These are phyloP conservation scores for Vanacampus margaritifer DNA, from an alignment of 2,113 vertebrate species.

Conservation along the genomic window DNA sequence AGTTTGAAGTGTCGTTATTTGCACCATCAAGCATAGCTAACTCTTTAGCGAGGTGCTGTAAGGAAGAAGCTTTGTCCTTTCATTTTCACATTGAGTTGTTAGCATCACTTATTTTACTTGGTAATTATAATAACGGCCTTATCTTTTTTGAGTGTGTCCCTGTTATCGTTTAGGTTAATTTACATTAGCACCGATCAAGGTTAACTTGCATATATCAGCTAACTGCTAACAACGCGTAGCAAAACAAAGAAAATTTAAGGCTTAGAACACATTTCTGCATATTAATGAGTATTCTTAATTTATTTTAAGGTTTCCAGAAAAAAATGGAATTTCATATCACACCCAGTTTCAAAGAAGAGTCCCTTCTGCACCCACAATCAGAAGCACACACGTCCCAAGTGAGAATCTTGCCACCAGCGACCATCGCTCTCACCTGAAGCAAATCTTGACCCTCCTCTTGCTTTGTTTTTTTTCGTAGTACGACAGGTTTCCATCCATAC, in stretches of 20 bases:
- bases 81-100: not conserved
- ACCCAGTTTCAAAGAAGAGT: constrained; percentile 23
- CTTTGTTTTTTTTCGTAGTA: constrained; percentile 50
- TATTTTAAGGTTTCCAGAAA: constrained; percentile 42
- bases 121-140: not conserved
- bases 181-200: not conserved
- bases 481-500: constrained; percentile 71
- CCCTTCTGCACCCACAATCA: constrained; percentile 9
- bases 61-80: not conserved
- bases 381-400: constrained; percentile 43
- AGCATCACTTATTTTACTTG: not conserved
- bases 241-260: not conserved
- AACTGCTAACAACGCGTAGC: not conserved
- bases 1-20: not conserved
- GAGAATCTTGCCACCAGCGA: constrained; percentile 11
- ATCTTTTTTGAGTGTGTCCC: not conserved
- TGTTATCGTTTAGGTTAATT: not conserved
- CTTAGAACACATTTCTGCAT: not conserved
- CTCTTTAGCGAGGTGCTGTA: constrained; percentile 15
- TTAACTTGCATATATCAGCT: not conserved
- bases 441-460: not conserved
- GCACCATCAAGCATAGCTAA: not conserved
- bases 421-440: not conserved
- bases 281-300: not conserved
- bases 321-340: constrained; percentile 21